Base-by-base conservation (phyloP, 2,888 invertebrate species). In the Cistogaster globosa region DNA sequence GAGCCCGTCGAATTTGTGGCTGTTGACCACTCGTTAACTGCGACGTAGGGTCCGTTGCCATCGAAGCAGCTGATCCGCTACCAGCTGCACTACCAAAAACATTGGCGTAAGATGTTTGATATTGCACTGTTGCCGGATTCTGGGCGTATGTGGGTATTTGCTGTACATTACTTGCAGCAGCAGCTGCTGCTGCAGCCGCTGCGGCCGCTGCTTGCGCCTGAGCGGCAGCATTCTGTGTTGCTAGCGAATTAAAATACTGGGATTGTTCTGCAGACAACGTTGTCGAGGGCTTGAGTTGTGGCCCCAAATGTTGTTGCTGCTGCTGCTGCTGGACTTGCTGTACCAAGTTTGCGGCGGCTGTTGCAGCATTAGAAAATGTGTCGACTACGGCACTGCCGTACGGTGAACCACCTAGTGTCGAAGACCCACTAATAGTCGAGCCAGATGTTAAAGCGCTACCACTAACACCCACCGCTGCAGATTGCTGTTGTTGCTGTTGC, bases 241-340 rank as follows among this genome's bases (percentile, higher is more conserved):
- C 89, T 87, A 93, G 89, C 74, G 93, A 93, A 89, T 92, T 94
- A 80, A 95, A 93, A 92, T 95, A 95, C 93, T 95, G 95, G 90
- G 95, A 94, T 92, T 95, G 95, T 89, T 94, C 95, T 65, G 94
- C 95, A 76, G 94, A 94, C 87, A 95, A 90, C 60, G 94, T 94
- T 22, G 94, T 94, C 45, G 93, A 92, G 91, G 94, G 93, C 86
- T 94, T 94, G 90, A 94, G 93, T 16, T 94, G 94, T 92, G 94
- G 93, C 36, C 74, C 81, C 32, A 84, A 63, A 62, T 84, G 88
- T 72, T 83, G 89, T 84, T 84, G 89, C 91, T 90, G 93, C 93
- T 83, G 93, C 93, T 83, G 93, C 91, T 87, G 93, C 91, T 86
- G 93, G 60, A 88, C 89, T 87, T 91, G 91, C 60, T 91, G 91